Base-by-base conservation (phyloP, 2,113 vertebrate species). In the Megalops atlanticus region DNA sequence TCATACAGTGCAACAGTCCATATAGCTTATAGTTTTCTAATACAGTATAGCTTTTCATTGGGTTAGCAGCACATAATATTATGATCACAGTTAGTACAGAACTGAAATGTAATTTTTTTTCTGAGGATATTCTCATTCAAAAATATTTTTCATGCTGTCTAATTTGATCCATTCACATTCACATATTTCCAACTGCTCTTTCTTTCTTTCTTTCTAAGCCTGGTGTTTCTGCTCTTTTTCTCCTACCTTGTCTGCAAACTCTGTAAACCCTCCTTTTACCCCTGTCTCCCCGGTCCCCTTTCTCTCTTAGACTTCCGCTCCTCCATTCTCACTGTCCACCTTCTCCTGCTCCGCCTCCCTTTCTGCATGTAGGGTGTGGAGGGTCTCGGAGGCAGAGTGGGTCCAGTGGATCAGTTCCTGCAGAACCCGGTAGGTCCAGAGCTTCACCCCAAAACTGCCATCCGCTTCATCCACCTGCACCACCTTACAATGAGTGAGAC, bases 381-480 rank as follows among this genome's bases (percentile, higher is more conserved):
- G 92, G 14, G 92, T 91, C 69, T 88, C 85, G 15, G 81, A 80
- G 0, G 93, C 93, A 0, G 89, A 91, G 74, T 92, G 87, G 0
- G 92, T 90, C 94, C 94, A 95, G 85, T 95, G 93, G 81, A 92
- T 85, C 1, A 95, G 87, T 86, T 95, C 94, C 88, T 89, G 86
- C 79, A 95, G 85, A 81, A 94, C 93, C 8, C 85, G 89, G 82
- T 91, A 91, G 78, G 91, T 94, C 93, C 93, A 95, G 84, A 94
- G 76, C 89, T 95, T 95, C 16, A 87, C 80, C 0, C 79, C 89
- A 11, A 93, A 94, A 33, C 76, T 76, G 2, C 76, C 78, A 21
- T 72, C 79, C 36, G 90, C 92, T 15, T 88, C 89, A 0, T 81
- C 82, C 4, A 91, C 91, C 35, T 94, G 93, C 0, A 87, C 39